Conservation (phyloP, 2,888 invertebrate genomes). For the Metalampra italica region DNA sequence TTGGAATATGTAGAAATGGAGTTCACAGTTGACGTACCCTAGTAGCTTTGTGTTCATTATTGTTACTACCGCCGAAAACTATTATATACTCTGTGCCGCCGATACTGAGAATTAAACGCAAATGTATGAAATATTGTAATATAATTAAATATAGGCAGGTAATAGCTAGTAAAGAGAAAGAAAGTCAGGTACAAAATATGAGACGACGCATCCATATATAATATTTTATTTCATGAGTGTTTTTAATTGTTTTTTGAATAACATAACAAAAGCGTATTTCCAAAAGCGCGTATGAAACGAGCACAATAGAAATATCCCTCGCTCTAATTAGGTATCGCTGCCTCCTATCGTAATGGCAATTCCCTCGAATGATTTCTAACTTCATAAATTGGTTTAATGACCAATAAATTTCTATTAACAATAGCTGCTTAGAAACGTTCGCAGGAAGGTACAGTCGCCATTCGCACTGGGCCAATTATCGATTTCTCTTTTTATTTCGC, state of each 20-base stretch:
- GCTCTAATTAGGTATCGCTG: constrained; percentile 37
- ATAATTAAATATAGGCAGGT: too few relatives aligned
- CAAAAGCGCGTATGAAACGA: constrained; percentile 5
- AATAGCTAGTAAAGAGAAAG: too few relatives aligned
- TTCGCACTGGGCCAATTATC: not conserved
- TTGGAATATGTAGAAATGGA: not conserved
- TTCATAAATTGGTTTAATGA: constrained; percentile 45
- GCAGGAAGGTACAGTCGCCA: constrained; percentile 7
- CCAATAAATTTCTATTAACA: constrained; percentile 39
- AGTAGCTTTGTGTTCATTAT: too few relatives aligned
- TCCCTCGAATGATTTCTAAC: constrained; percentile 30
- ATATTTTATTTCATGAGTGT: not conserved
- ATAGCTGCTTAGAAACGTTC: constrained; percentile 27
- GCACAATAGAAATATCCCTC: constrained; percentile 23
- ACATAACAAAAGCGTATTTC: too few relatives aligned
- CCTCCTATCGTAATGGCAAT: constrained; percentile 5
- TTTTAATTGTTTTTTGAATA: too few relatives aligned
- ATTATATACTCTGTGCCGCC: too few relatives aligned
- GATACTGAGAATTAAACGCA: too few relatives aligned
- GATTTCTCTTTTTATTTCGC: not conserved
- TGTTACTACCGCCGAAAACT: too few relatives aligned
- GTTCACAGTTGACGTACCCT: not conserved
- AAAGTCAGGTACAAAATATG: too few relatives aligned
- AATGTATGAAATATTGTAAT: too few relatives aligned
- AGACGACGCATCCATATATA: too few relatives aligned